Evolutionary conservation across 1,140 invertebrate genomes (phyloP).

Genomic region (Pogonus chalceus): DNA sequence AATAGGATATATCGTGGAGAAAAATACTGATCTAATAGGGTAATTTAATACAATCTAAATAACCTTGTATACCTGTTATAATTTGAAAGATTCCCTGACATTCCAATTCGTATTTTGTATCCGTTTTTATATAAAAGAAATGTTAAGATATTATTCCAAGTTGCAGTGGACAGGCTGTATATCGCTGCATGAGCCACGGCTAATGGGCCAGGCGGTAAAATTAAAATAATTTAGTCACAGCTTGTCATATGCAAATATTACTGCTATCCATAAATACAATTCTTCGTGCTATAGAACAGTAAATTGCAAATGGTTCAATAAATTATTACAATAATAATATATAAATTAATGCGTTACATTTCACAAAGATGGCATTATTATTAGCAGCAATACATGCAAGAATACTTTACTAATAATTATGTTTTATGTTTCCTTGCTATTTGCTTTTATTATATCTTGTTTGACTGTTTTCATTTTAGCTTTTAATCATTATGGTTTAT

Average conservation of each 20-base stretch:
- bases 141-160: neutral
- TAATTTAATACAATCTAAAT: too few species aligned
- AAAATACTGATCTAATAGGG: too few species aligned
- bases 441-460: too few species aligned
- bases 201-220: neutral
- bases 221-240: neutral
- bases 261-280: neutral
- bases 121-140: neutral
- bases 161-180: neutral
- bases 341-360: too few species aligned
- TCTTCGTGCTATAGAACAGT: neutral
- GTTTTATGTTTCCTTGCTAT: too few species aligned
- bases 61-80: too few species aligned
- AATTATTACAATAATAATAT: neutral
- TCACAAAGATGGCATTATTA: too few species aligned
- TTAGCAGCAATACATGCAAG: too few species aligned
- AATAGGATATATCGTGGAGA: too few species aligned
- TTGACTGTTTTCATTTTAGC: too few species aligned
- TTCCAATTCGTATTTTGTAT: neutral
- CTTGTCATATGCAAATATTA: neutral
- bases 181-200: neutral
- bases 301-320: neutral
- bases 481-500: too few species aligned
- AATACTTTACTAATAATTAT: too few species aligned
- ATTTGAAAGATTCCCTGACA: neutral